phyloP scores from a whole-genome alignment of 2,797 vertebrate genomes.

The Poliocrania exsul region DNA sequence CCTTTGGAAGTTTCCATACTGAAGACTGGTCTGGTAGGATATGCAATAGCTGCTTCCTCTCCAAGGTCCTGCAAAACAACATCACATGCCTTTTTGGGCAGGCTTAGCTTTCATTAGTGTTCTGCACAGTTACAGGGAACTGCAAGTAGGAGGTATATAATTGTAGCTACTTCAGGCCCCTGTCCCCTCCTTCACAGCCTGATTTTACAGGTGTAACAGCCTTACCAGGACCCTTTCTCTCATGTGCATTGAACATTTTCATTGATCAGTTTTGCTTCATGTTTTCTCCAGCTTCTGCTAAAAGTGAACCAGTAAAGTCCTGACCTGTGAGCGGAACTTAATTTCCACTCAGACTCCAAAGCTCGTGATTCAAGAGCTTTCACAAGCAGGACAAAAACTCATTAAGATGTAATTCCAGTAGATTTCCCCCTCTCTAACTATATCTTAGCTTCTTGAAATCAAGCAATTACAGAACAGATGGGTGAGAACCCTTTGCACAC shows the following conservation, averaged over 20 bases:
- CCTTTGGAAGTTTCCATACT: background rate
- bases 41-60: conserved; percentile 3
- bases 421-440: background rate
- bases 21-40: background rate
- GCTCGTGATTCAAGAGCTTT: background rate
- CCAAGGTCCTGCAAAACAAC: conserved; percentile 8
- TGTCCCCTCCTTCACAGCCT: background rate
- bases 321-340: background rate
- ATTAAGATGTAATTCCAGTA: fast-evolving
- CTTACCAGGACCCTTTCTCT: background rate
- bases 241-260: background rate
- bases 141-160: background rate
- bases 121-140: background rate
- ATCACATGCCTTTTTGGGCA: conserved; percentile 1
- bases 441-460: background rate
- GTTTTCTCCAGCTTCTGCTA: background rate
- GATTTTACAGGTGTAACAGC: background rate
- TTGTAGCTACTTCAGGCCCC: background rate
- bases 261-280: background rate
- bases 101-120: background rate
- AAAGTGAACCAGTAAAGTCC: background rate
- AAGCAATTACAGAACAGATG: background rate
- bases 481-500: background rate
- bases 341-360: background rate
- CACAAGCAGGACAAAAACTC: background rate